Evolutionary conservation across 2,797 vertebrate genomes (phyloP), one percentile per base, ranked within the genome.

Genomic region (Tadarida brasiliensis): DNA sequence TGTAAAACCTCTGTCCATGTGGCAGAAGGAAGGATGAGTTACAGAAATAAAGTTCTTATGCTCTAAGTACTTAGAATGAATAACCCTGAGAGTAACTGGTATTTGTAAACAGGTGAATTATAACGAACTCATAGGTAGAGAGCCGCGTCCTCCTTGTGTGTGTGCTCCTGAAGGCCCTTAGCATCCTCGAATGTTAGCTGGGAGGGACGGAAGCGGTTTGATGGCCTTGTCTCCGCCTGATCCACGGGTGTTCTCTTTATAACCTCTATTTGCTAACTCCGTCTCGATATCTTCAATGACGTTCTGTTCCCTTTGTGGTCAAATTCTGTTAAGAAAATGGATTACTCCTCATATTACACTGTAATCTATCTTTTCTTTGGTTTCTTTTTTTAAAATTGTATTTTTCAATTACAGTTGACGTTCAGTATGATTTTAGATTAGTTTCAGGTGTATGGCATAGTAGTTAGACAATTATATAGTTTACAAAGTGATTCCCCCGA

Each of bases 261-360:
- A 35, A 47, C 28, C 24, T 94, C n/a, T 51, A 2, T 90, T 88
- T 91, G n/a, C 78, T 91, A 49, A 61, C 54, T 87, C 83, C 8
- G 30, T 61, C 80, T 91, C 90, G 54, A 35, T 83, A 24, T 76
- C 24, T 78, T 87, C 57, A 54, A 0, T 84, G 74, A 59, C 28
- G 57, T 49, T 71, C 67, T 61, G 15, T 80, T 95, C 33, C 78
- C 30, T 82, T 85, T 90, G 19, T 77, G 90, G 59, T 47, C 59
- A 89, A 77, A 87, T 57, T 78, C 71, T 94, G 28, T 87, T 81
- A 87, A 89, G 65, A 83, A 90, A 87, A 61, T 61, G 30, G 22
- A 20, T 81, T 71, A 30, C 28, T 81, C 59, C 14, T 92, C 56
- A 12, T 47, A 68, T 80, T 59, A 73, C 26, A 30, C 14, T 73